A percentile compares a stretch with the other conserved stretches of the same genome.
Evolutionary conservation across 2,888 invertebrate genomes (phyloP).

Genomic region (Agrotis clavis): DNA sequence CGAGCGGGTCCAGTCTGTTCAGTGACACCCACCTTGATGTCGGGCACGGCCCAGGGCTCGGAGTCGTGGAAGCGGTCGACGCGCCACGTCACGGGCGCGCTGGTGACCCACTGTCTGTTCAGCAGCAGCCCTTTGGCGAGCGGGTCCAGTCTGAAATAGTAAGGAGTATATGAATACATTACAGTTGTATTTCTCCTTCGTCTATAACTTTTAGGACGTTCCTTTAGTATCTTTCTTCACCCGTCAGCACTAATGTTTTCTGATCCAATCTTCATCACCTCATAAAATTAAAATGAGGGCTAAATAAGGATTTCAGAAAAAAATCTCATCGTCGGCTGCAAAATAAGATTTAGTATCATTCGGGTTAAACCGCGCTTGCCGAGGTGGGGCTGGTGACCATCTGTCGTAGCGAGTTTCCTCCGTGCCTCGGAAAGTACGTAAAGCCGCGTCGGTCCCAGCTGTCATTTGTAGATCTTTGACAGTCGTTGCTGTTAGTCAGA

Average conservation of each 20-base stretch:
- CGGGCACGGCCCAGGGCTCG: conserved; percentile 55
- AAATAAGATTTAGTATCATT: not conserved
- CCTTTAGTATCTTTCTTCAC: not conserved
- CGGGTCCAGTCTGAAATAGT: conserved; percentile 49
- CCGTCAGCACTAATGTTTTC: not conserved
- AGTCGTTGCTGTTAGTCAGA: too few species aligned
- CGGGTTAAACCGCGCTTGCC: too few species aligned
- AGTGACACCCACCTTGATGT: conserved; percentile 40
- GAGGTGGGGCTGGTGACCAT: too few species aligned
- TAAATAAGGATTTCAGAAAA: not conserved
- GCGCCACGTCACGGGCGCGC: conserved; percentile 53
- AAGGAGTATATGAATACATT: too few species aligned
- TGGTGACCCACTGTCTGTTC: conserved; percentile 44
- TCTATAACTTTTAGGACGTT: not conserved
- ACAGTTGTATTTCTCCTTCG: not conserved
- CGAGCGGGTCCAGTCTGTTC: not conserved
- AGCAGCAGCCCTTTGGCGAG: conserved; percentile 42
- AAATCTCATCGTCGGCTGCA: not conserved
- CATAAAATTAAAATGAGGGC: too few species aligned
- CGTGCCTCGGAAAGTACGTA: too few species aligned
- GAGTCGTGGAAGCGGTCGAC: conserved; percentile 54
- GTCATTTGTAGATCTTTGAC: too few species aligned
- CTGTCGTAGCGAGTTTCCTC: too few species aligned
- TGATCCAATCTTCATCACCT: too few species aligned
- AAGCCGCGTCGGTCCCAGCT: too few species aligned